Evolutionary conservation across 23 tunicate genomes (phyloP).

Genomic region (Diplosoma virens): DNA sequence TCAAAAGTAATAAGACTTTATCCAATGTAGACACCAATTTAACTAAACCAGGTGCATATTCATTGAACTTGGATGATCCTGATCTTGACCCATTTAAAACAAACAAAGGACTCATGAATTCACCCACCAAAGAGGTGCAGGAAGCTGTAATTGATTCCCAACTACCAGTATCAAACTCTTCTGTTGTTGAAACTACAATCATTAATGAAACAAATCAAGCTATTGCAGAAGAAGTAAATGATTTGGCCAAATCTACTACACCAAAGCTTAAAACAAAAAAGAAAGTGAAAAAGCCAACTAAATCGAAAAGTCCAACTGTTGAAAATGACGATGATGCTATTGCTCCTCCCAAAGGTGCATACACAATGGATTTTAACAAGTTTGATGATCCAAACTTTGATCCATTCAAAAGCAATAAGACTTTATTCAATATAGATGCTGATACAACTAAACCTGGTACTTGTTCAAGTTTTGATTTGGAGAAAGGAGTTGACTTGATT

Average conservation of each 20-base stretch:
- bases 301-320: not conserved
- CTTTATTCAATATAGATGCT: not conserved
- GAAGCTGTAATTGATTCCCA: not conserved
- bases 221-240: not conserved
- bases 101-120: not conserved
- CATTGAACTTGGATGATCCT: constrained; percentile 38
- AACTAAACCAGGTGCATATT: constrained; percentile 15
- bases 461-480: no score
- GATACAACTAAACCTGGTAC: no score
- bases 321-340: not conserved
- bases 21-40: not conserved
- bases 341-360: constrained; percentile 42
- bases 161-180: not conserved
- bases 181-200: no score
- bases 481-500: no score
- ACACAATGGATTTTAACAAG: constrained; percentile 45
- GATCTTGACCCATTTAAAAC: constrained; percentile 42
- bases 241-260: not conserved
- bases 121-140: not conserved
- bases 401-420: constrained; percentile 49
- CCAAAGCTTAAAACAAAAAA: not conserved
- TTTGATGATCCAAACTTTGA: constrained; percentile 51
- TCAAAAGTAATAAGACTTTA: constrained; percentile 31
- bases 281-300: not conserved
- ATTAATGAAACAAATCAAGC: not conserved